phyloP scores from a whole-genome alignment of 1,140 invertebrate genomes.

The Brachionus calyciflorus region DNA sequence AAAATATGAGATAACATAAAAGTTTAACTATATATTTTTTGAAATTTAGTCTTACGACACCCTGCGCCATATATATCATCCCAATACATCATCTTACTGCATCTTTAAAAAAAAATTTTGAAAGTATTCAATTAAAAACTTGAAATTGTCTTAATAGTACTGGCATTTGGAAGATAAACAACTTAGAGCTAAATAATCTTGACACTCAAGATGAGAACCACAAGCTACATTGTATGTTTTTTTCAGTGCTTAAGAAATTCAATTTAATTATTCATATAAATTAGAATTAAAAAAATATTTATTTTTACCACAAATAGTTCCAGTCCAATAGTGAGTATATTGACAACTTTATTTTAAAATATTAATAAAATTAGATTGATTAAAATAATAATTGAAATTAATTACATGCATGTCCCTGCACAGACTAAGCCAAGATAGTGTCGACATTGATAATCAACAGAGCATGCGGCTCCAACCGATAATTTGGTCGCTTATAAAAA shows the following conservation, averaged over 20 bases:
- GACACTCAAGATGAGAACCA: neutral
- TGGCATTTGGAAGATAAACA: slow-evolving; percentile 8
- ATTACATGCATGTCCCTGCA: neutral
- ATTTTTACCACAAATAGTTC: neutral
- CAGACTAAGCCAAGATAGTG: no score
- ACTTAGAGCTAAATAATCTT: slow-evolving; percentile 9
- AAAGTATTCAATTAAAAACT: no score
- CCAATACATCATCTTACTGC: no score
- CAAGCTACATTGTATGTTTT: neutral
- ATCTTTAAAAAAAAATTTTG: no score
- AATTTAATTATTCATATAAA: neutral
- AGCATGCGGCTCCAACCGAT: neutral
- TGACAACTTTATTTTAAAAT: neutral
- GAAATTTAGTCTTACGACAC: no score
- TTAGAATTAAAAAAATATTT: neutral
- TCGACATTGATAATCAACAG: no score
- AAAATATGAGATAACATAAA: neutral
- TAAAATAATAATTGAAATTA: neutral
- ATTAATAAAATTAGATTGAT: neutral
- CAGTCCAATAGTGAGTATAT: neutral
- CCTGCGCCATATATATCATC: no score
- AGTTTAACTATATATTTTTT: neutral
- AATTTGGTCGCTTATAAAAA: neutral
- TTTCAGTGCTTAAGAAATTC: neutral
- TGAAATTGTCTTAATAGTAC: neutral